Evolutionary conservation across 2,888 invertebrate species (phyloP).

Genomic region (Drosophila mettleri): DNA sequence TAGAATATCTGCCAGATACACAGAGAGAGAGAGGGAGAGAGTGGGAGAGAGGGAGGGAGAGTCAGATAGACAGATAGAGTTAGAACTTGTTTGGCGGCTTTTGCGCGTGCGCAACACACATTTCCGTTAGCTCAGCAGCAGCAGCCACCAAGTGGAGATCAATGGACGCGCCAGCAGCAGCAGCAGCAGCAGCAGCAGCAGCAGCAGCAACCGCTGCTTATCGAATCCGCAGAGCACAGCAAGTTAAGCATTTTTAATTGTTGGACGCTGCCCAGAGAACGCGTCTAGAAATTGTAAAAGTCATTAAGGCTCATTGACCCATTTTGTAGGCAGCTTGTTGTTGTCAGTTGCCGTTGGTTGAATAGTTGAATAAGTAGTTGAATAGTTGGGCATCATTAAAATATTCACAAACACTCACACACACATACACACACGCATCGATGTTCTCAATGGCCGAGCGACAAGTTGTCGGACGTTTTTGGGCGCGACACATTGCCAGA

Average conservation of each 20-base stretch:
- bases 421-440: neutral
- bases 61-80: neutral
- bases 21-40: conserved; percentile 5
- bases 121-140: conserved; percentile 50
- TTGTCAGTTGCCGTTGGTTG: conserved; percentile 13
- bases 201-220: conserved; percentile 44
- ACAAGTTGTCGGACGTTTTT: conserved; percentile 37
- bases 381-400: conserved; percentile 57
- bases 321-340: conserved; percentile 36
- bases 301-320: conserved; percentile 77
- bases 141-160: conserved; percentile 50
- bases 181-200: neutral
- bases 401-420: conserved; percentile 6
- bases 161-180: conserved; percentile 46
- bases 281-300: conserved; percentile 59
- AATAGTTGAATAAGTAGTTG: conserved; percentile 46
- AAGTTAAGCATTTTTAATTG: conserved; percentile 59
- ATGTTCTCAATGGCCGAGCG: conserved; percentile 14
- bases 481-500: conserved; percentile 59
- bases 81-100: conserved; percentile 59
- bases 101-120: conserved; percentile 64
- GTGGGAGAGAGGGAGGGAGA: neutral
- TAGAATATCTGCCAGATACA: conserved; percentile 53
- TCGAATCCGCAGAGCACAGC: conserved; percentile 44
- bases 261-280: conserved; percentile 27